phyloP scores from a whole-genome alignment of 64 coral and sea anemone species.

The Montipora sp. region DNA sequence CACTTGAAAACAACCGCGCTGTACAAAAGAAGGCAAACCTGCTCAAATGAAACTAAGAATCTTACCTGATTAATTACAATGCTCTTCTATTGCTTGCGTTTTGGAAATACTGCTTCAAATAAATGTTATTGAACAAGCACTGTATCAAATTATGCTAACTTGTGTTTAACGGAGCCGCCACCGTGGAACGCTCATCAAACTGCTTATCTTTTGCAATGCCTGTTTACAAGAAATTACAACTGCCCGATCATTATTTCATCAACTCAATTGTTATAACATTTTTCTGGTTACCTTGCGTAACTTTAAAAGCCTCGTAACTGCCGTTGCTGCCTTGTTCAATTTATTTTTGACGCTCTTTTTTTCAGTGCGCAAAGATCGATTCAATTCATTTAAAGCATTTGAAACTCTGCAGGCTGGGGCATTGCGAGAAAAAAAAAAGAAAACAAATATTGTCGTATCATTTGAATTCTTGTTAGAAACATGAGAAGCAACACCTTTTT shows the following conservation, averaged over 20 bases:
- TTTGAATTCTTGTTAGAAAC: conserved; percentile 34
- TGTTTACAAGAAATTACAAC: background rate
- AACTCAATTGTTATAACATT: background rate
- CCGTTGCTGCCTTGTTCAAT: conserved; percentile 1
- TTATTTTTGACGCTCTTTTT: background rate
- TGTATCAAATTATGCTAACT: background rate
- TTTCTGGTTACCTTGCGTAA: conserved; percentile 20
- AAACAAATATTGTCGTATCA: conserved; percentile 20
- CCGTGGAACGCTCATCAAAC: conserved; percentile 4
- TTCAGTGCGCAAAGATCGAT: background rate
- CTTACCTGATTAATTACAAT: background rate
- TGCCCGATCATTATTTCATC: conserved; percentile 34
- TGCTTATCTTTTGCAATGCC: conserved; percentile 23
- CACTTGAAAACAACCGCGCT: background rate
- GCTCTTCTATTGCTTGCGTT: background rate
- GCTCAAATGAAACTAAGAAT: background rate
- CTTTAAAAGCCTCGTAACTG: background rate
- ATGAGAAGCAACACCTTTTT: conserved; percentile 23
- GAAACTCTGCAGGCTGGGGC: conserved; percentile 16
- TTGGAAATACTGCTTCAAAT: background rate
- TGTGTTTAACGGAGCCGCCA: background rate
- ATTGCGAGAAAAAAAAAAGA: background rate
- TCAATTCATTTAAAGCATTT: background rate
- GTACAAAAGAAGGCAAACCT: background rate
- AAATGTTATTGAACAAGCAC: background rate